These are phyloP conservation scores for Acromyrmex charruanus DNA, from an alignment of 1,140 invertebrate genomes.

Conservation along the genomic window DNA sequence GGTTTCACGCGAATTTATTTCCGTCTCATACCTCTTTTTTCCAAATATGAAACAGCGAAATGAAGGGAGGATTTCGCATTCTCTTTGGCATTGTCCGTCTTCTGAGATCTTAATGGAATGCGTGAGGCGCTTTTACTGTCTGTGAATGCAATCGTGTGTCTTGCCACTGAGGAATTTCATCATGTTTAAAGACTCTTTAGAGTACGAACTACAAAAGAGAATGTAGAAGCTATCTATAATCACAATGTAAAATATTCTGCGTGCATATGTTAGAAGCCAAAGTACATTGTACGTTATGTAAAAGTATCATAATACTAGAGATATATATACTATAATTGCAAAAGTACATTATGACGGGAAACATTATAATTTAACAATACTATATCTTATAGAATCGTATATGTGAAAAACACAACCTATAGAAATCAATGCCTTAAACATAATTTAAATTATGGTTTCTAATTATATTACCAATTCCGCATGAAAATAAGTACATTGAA, in stretches of 20 bases:
- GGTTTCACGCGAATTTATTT: constrained; percentile 74
- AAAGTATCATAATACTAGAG: neutral
- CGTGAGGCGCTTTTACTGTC: constrained; percentile 14
- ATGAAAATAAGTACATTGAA: too few species aligned
- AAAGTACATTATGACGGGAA: neutral
- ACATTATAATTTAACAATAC: neutral
- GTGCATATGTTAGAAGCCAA: neutral
- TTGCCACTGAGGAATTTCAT: constrained; percentile 3
- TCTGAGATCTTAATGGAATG: constrained; percentile 43
- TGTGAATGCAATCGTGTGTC: constrained; percentile 21
- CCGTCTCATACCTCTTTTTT: constrained; percentile 56
- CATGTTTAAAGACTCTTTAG: constrained; percentile 4
- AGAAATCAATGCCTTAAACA: too few species aligned
- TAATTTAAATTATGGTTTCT: neutral
- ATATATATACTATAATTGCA: neutral
- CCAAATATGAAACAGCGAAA: neutral
- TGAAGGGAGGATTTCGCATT: neutral
- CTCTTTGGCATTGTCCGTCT: constrained; percentile 48
- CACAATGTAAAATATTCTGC: neutral
- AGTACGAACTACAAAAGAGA: constrained; percentile 3
- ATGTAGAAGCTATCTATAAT: constrained; percentile 23
- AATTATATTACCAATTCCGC: neutral
- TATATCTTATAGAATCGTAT: too few species aligned
- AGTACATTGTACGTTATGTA: neutral
- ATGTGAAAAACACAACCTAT: too few species aligned